These are phyloP conservation scores for Periphyllus acericola DNA, from an alignment of 2,888 invertebrate genomes.

Conservation along the genomic window DNA sequence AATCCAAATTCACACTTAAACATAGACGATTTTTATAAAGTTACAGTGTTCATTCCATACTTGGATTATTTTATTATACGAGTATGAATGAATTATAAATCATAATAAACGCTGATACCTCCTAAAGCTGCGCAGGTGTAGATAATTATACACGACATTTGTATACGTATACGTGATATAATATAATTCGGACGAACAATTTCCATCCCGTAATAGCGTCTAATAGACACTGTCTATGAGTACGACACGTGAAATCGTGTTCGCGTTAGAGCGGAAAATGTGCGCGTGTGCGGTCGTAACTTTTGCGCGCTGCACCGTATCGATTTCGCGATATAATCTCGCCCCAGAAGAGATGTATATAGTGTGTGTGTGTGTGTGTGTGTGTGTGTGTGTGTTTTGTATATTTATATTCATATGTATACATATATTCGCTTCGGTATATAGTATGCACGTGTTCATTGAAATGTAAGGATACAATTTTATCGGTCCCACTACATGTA, in stretches of 20 bases:
- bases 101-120: too few relatives aligned
- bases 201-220: slow-evolving; percentile 10
- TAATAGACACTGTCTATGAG: not conserved
- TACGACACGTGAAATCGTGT: not conserved
- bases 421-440: not conserved
- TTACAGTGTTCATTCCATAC: too few relatives aligned
- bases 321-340: slow-evolving; percentile 48
- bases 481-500: slow-evolving; percentile 7
- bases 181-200: not conserved
- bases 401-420: not conserved
- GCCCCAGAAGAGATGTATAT: not conserved
- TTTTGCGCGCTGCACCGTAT: slow-evolving; percentile 18
- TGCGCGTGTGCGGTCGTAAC: not conserved
- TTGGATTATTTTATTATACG: too few relatives aligned
- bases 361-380: not conserved
- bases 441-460: not conserved
- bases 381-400: not conserved
- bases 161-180: not conserved
- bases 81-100: too few relatives aligned
- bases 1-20: too few relatives aligned
- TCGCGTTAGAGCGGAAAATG: slow-evolving; percentile 3
- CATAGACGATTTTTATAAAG: too few relatives aligned
- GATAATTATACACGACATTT: not conserved
- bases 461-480: slow-evolving; percentile 43
- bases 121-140: not conserved